Percentiles rank a stretch among this genome's conserved stretches.
Conservation (phyloP, 2,113 vertebrate species). For the Grus americana region DNA sequence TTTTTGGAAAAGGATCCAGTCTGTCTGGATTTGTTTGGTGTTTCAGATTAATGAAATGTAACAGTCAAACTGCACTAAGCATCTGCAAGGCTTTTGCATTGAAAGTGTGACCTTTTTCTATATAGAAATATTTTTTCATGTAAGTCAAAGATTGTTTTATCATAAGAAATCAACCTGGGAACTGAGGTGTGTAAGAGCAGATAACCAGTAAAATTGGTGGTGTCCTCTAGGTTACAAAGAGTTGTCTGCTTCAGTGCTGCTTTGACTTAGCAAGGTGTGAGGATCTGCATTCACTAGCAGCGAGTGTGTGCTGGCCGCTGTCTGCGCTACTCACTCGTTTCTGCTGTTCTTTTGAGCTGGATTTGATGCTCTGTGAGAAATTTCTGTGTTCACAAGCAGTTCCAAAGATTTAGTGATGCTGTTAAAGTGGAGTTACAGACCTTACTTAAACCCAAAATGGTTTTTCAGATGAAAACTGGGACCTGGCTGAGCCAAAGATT, state of each 20-base stretch:
- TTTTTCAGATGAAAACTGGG: neutral
- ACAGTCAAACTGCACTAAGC: neutral
- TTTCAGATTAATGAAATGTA: neutral
- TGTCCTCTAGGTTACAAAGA: neutral
- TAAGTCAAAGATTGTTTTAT: neutral
- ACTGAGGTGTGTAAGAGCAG: neutral
- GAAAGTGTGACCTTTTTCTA: neutral
- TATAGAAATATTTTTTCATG: neutral
- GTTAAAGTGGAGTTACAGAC: neutral
- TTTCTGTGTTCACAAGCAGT: neutral
- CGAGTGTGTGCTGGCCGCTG: rapidly evolving
- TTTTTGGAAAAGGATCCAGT: neutral
- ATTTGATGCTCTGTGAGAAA: neutral
- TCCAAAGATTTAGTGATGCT: neutral
- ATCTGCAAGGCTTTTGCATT: neutral
- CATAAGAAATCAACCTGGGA: neutral
- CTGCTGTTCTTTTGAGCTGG: neutral
- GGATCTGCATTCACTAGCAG: neutral
- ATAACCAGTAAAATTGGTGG: neutral
- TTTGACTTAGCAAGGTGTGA: neutral
- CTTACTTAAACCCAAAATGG: neutral
- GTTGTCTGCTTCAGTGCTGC: neutral
- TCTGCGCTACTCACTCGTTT: rapidly evolving
- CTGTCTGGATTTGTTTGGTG: neutral
- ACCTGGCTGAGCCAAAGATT: neutral